Conservation (phyloP, 2,888 invertebrate species). For the Ypsolopha scabrella region DNA sequence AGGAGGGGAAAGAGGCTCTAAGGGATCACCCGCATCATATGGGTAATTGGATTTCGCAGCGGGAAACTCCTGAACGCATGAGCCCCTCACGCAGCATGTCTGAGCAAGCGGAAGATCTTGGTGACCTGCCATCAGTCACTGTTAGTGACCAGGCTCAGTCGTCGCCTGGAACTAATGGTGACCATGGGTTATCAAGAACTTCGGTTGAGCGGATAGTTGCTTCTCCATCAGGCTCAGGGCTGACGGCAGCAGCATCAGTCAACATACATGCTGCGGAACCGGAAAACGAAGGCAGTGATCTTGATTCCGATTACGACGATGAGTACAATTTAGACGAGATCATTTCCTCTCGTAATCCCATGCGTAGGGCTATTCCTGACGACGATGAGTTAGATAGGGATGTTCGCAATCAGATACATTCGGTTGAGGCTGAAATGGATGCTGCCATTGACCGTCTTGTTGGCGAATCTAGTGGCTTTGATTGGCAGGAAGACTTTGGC, state of each 20-base stretch:
- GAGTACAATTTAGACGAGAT: neutral
- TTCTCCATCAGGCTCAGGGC: neutral
- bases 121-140: neutral
- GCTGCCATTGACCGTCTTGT: conserved; percentile 8
- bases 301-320: neutral
- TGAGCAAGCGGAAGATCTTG: neutral
- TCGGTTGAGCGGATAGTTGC: neutral
- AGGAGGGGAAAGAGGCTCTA: neutral
- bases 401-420: neutral
- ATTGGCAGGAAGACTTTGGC: conserved; percentile 8
- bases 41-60: neutral
- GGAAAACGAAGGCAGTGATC: neutral
- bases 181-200: neutral
- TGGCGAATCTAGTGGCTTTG: neutral
- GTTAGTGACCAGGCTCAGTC: neutral
- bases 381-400: neutral
- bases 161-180: neutral
- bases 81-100: neutral
- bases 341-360: neutral
- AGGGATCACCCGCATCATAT: neutral
- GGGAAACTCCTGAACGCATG: neutral
- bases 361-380: neutral
- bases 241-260: neutral
- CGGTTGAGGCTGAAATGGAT: conserved; percentile 9
- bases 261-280: neutral